phyloP scores from a whole-genome alignment of 2,797 vertebrate species.

The Morus bassanus region DNA sequence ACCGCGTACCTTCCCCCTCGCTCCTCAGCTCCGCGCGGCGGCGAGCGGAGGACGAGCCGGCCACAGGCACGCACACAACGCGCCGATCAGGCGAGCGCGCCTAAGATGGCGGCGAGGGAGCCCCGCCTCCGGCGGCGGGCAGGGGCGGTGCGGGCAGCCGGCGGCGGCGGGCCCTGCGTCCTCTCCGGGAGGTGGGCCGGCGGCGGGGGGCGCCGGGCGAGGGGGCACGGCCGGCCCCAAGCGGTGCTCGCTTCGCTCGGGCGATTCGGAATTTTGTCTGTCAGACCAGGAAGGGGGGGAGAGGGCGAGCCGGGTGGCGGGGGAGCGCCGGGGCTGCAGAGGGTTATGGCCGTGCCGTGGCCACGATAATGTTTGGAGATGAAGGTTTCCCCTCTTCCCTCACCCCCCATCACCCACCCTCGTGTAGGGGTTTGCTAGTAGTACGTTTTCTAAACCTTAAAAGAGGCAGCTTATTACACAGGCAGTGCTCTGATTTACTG shows the following conservation, averaged over 20 bases:
- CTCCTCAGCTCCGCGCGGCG: background rate
- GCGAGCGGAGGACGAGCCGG: fast-evolving
- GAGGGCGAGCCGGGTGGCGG: background rate
- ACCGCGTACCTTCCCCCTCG: fast-evolving
- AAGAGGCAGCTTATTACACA: background rate
- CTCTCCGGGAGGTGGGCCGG: fast-evolving
- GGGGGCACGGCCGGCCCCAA: fast-evolving
- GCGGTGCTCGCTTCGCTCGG: background rate
- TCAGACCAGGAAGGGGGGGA: background rate
- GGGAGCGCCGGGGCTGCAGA: too few species aligned
- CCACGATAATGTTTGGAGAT: background rate
- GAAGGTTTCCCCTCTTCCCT: background rate
- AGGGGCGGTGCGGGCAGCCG: background rate
- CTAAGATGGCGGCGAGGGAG: background rate
- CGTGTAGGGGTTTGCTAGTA: background rate
- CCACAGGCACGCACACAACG: fast-evolving
- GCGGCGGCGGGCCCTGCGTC: fast-evolving
- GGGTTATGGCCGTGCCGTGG: background rate
- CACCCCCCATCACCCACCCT: background rate
- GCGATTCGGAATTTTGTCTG: background rate
- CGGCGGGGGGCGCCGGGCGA: too few species aligned
- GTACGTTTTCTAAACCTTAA: background rate
- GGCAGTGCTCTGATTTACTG: background rate
- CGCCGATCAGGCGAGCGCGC: fast-evolving
- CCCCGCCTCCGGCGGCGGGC: background rate